Evolutionary conservation across 2,888 invertebrate genomes (phyloP).

Genomic region (Scaptomyza reducta): DNA sequence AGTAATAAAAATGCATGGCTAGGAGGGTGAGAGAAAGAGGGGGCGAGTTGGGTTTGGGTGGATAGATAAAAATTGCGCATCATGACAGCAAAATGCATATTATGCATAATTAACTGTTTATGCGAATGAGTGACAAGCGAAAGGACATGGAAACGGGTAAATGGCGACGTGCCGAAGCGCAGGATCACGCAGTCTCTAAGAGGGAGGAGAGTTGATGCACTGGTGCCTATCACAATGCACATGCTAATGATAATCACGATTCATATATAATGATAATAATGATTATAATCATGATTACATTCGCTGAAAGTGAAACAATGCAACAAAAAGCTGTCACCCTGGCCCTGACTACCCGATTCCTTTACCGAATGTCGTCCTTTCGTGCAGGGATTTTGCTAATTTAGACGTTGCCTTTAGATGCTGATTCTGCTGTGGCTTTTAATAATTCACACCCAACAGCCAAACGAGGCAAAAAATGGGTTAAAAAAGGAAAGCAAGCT

Average conservation of each 20-base stretch:
- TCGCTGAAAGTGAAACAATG: slow-evolving; percentile 76
- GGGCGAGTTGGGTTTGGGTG: not conserved
- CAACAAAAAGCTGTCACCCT: slow-evolving; percentile 28
- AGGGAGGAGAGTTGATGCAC: not conserved
- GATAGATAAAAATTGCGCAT: slow-evolving; percentile 71
- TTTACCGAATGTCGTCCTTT: slow-evolving; percentile 23
- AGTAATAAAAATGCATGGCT: slow-evolving; percentile 54
- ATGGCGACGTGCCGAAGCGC: slow-evolving; percentile 41
- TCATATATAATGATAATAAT: slow-evolving; percentile 33
- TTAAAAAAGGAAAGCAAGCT: slow-evolving; percentile 60
- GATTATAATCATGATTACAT: slow-evolving; percentile 57
- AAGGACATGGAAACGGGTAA: slow-evolving; percentile 62
- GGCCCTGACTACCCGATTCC: slow-evolving; percentile 22
- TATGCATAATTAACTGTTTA: slow-evolving; percentile 83
- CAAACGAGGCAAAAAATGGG: slow-evolving; percentile 63
- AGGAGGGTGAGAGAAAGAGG: not conserved
- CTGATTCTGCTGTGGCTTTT: slow-evolving; percentile 57
- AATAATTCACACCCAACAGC: slow-evolving; percentile 75
- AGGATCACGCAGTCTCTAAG: not conserved
- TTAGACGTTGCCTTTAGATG: slow-evolving; percentile 58
- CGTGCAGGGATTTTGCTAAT: slow-evolving; percentile 61
- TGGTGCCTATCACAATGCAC: slow-evolving; percentile 55
- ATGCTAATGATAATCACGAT: slow-evolving; percentile 45
- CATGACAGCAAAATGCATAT: slow-evolving; percentile 82
- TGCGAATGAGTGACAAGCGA: slow-evolving; percentile 76